These are phyloP conservation scores for Chromobotia macracanthus DNA, from an alignment of 2,797 vertebrate genomes.

Conservation along the genomic window DNA sequence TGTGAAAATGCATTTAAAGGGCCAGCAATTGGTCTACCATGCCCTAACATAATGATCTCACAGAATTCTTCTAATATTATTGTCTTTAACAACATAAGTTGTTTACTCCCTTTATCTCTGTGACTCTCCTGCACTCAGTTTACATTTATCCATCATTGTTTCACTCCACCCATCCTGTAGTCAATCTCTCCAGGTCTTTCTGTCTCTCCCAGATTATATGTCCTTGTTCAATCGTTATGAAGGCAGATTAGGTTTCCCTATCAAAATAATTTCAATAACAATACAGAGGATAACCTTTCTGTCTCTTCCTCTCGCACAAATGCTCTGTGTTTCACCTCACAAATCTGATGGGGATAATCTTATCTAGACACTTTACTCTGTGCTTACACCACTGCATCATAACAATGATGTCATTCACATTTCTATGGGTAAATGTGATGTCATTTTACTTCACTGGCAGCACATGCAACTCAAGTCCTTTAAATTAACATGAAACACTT, in stretches of 20 bases:
- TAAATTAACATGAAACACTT: background rate
- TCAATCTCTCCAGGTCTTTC: slow-evolving; percentile 46
- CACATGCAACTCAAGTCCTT: background rate
- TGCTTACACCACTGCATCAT: slow-evolving; percentile 29
- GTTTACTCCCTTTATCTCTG: background rate
- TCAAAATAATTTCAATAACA: slow-evolving; percentile 70
- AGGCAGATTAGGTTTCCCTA: slow-evolving; percentile 67
- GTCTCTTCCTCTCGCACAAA: slow-evolving; percentile 23
- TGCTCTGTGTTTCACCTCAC: slow-evolving; percentile 31
- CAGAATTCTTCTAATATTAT: background rate
- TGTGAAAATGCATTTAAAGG: too few species aligned
- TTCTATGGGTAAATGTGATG: background rate
- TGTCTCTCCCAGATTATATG: slow-evolving; percentile 67
- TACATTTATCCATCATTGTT: slow-evolving; percentile 23
- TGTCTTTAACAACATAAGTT: background rate
- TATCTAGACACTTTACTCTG: slow-evolving; percentile 9
- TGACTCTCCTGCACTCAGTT: background rate
- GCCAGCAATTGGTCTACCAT: too few species aligned
- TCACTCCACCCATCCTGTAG: slow-evolving; percentile 31
- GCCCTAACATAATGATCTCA: background rate
- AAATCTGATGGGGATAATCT: slow-evolving; percentile 44
- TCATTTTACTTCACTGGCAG: slow-evolving; percentile 4
- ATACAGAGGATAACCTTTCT: slow-evolving; percentile 54
- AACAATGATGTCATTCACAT: slow-evolving; percentile 11
- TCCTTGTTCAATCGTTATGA: slow-evolving; percentile 69